Base-by-base conservation (phyloP, 92 coral and sea anemone species). In the Paramuricea clavata region DNA sequence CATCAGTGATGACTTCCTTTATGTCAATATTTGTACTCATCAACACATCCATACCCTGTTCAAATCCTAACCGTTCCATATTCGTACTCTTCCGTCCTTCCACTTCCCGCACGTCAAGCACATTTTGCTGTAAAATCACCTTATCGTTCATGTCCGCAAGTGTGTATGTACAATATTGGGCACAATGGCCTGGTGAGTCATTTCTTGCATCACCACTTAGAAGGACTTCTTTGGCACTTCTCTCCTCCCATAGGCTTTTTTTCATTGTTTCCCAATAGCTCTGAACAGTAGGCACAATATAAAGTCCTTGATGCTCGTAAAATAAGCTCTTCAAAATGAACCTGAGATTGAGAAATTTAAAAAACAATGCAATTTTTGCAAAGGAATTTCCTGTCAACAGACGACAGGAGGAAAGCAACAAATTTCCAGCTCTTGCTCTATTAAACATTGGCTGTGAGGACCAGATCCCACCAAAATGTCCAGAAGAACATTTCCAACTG, bases 11-110 rank as follows among this genome's bases (percentile, higher is more conserved):
- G 19, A 57, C 26, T 22, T 57, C 65, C 65, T 57, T 57, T 17
- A 57, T 23, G 21, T 8, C 27, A 19, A 57, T 57, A 10, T 57
- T 22, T 17, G 65, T 17, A 7, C 26, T 19, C 0, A 57, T 9
- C 0, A 57, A 7, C 0, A 10, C 71, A 83, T 49, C 88, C 64
- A 83, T 47, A 21, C 88, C 81, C 62, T 83, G 41, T 28, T 83
- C 69, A 73, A 83, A 83, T 21, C 82, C 88, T 35, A 83, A 42
- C 11, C 88, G 73, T 59, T 83, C 88, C 82, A 83, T 73, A 30
- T 72, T 83, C 30, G 62, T 59, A 56, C 86, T 82, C 16, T 82
- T 82, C 68, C 86, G 25, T 25, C 74, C 82, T 21, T 49, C 60
- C 28, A 83, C 83, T 8, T 85, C 84, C 15, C 78, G 49, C 15